A percentile compares a stretch with the other conserved stretches of the same genome.
These are phyloP conservation scores for Vulpes lagopus DNA, from an alignment of 2,113 vertebrate genomes.

Conservation along the genomic window DNA sequence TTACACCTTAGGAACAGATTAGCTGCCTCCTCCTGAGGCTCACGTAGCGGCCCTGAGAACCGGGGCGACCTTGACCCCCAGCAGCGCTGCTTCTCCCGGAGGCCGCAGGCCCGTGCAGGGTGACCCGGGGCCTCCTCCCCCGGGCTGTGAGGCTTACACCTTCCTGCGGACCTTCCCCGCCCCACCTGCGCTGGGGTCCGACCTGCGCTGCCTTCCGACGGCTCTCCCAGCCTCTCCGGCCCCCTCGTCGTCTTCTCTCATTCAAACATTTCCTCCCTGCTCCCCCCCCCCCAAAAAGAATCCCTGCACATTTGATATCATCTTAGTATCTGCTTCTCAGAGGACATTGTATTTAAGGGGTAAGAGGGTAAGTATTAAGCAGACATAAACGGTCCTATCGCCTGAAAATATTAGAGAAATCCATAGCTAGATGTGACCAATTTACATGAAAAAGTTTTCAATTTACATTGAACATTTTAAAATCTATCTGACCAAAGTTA, in stretches of 20 bases:
- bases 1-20: too few relatives aligned
- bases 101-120: too few relatives aligned
- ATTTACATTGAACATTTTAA: not conserved
- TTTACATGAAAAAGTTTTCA: not conserved
- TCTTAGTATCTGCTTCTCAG: not conserved
- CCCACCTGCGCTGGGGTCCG: too few relatives aligned
- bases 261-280: not conserved
- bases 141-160: too few relatives aligned
- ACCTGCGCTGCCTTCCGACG: not conserved
- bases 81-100: too few relatives aligned
- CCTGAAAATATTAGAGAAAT: constrained; percentile 26
- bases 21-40: too few relatives aligned
- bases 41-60: too few relatives aligned
- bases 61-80: too few relatives aligned
- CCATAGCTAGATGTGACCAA: not conserved
- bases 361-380: not conserved
- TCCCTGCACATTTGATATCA: not conserved
- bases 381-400: not conserved
- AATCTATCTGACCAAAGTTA: not conserved
- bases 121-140: too few relatives aligned
- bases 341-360: not conserved
- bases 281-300: not conserved
- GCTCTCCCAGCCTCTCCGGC: not conserved
- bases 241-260: not conserved
- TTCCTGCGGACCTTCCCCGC: too few relatives aligned